Percentiles rank a stretch among this genome's conserved stretches.
These are phyloP conservation scores for Zenarchopterus dispar DNA, from an alignment of 2,797 vertebrate species.

Conservation along the genomic window DNA sequence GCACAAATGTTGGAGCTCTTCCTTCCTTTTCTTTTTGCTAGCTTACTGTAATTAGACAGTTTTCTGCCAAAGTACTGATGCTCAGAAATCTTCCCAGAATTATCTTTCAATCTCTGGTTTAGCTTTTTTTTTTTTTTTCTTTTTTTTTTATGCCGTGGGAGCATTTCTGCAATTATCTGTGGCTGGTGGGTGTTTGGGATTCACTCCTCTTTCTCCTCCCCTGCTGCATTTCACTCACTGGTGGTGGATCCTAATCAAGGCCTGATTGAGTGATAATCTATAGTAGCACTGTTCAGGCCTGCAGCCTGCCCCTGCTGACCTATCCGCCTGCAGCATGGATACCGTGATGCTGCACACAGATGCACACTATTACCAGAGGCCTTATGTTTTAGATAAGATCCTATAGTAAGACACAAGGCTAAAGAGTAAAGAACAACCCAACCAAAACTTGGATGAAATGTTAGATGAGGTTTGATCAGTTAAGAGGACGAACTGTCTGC, in stretches of 20 bases:
- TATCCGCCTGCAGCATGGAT: conserved; percentile 50
- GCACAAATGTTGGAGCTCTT: conserved; percentile 72
- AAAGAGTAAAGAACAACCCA: conserved; percentile 31
- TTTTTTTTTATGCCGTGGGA: conserved; percentile 66
- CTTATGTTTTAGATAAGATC: conserved; percentile 17
- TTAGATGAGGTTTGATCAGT: conserved; percentile 56
- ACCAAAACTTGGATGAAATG: conserved; percentile 26
- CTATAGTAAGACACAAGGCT: conserved; percentile 24
- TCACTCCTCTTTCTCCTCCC: conserved; percentile 45
- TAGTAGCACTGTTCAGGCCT: conserved; percentile 65
- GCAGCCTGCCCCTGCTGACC: conserved; percentile 63
- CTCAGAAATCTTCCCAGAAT: conserved; percentile 73
- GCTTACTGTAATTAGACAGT: conserved; percentile 71
- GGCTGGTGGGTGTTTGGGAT: conserved; percentile 70
- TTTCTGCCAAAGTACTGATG: conserved; percentile 61
- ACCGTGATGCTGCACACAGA: conserved; percentile 30
- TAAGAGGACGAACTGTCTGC: conserved; percentile 49
- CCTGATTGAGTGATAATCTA: conserved; percentile 85
- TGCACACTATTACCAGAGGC: conserved; percentile 24
- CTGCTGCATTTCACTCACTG: conserved; percentile 49
- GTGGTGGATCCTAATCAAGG: conserved; percentile 73
- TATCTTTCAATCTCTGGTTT: conserved; percentile 79
- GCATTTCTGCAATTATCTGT: conserved; percentile 76
- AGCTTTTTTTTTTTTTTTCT: conserved; percentile 48
- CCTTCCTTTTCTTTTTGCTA: conserved; percentile 37